Evolutionary conservation across 2,113 vertebrate species (phyloP).

Genomic region (Grammomys surdaster): DNA sequence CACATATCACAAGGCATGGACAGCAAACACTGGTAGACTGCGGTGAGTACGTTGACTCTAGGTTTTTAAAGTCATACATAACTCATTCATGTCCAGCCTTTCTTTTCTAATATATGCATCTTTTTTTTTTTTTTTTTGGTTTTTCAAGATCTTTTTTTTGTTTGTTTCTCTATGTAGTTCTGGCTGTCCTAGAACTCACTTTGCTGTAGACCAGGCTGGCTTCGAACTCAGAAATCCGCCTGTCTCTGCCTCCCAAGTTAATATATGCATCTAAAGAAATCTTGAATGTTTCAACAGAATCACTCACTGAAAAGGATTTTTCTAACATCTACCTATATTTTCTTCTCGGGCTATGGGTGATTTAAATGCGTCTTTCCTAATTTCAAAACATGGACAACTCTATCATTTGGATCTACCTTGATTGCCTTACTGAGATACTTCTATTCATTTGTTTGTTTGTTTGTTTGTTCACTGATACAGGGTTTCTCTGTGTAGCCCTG

Average conservation of each 20-base stretch:
- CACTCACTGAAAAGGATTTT: conserved; percentile 35
- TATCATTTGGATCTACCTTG: conserved; percentile 15
- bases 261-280: not conserved
- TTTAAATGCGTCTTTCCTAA: conserved; percentile 41
- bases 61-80: not conserved
- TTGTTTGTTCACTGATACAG: not conserved
- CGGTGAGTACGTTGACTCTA: not conserved
- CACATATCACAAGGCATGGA: not conserved
- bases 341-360: not conserved
- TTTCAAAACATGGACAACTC: conserved; percentile 37
- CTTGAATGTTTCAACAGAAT: not conserved
- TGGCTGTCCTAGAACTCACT: no score
- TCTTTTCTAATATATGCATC: conserved; percentile 52
- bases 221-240: no score
- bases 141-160: no score
- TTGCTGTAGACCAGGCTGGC: no score
- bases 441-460: not conserved
- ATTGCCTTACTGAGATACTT: not conserved
- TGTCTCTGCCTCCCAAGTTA: no score
- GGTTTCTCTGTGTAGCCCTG: not conserved
- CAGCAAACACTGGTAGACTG: not conserved
- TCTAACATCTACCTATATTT: not conserved
- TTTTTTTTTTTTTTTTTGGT: no score
- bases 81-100: not conserved
- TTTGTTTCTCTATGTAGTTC: no score